These are phyloP conservation scores for Eulithis testata DNA, from an alignment of 2,888 invertebrate genomes.

Conservation along the genomic window DNA sequence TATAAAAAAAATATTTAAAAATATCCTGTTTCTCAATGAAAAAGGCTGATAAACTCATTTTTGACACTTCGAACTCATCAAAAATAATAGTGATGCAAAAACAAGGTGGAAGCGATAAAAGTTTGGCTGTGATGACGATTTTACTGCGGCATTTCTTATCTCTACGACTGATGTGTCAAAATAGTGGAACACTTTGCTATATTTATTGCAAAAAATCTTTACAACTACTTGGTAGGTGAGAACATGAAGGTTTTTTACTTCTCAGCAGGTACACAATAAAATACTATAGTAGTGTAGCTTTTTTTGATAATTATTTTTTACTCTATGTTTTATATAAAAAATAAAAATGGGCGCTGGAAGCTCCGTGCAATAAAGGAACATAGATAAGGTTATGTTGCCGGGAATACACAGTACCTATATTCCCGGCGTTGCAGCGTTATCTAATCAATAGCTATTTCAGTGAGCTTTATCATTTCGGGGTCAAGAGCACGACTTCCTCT, in stretches of 20 bases:
- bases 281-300: no score
- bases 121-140: slow-evolving; percentile 51
- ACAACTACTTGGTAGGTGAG: slow-evolving; percentile 1
- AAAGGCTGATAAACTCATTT: slow-evolving; percentile 35
- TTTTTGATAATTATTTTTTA: no score
- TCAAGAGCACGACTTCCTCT: slow-evolving; percentile 82
- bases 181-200: slow-evolving; percentile 49
- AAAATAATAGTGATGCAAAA: slow-evolving; percentile 43
- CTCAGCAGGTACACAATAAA: no score
- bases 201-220: slow-evolving; percentile 23
- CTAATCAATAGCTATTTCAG: slow-evolving; percentile 59
- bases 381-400: no score
- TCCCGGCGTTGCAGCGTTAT: slow-evolving; percentile 48
- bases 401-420: not conserved
- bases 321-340: not conserved
- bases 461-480: slow-evolving; percentile 70
- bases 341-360: not conserved
- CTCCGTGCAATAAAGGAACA: not conserved
- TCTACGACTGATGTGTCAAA: slow-evolving; percentile 58
- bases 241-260: no score
- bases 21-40: no score
- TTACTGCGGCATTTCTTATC: slow-evolving; percentile 60
- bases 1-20: no score
- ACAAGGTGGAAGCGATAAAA: slow-evolving; percentile 54
- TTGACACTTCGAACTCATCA: slow-evolving; percentile 39